These are phyloP conservation scores for Diorhabda elongata DNA, from an alignment of 1,140 invertebrate genomes.

Conservation along the genomic window DNA sequence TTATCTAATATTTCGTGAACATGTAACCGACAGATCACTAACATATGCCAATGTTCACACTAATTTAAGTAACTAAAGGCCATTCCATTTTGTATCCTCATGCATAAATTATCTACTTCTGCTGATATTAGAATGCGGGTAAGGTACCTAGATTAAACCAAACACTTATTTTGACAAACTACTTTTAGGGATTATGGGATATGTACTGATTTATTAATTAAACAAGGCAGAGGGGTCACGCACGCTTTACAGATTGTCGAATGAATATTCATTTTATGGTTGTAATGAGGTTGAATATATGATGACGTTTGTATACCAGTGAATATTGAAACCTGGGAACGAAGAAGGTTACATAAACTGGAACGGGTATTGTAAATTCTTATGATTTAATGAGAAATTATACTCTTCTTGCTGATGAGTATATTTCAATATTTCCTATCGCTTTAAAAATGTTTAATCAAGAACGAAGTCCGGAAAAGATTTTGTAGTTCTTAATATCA, in stretches of 20 bases:
- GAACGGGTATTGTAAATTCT: too few species aligned
- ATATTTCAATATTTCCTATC: too few species aligned
- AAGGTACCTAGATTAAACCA: neutral
- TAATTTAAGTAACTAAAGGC: neutral
- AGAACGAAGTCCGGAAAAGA: too few species aligned
- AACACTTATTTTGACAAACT: slow-evolving; percentile 1
- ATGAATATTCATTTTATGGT: slow-evolving; percentile 1
- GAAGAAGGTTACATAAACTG: too few species aligned
- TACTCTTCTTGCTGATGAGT: too few species aligned
- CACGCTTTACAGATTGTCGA: neutral
- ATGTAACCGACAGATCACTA: too few species aligned
- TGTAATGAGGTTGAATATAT: slow-evolving; percentile 2
- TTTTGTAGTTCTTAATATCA: too few species aligned
- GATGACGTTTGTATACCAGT: slow-evolving; percentile 2
- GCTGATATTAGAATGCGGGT: neutral
- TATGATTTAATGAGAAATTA: too few species aligned
- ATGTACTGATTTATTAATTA: slow-evolving; percentile 3
- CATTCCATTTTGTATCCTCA: neutral
- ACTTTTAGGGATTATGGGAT: neutral
- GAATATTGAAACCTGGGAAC: neutral
- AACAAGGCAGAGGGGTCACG: slow-evolving; percentile 1
- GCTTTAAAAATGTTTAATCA: too few species aligned
- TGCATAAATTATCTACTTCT: neutral
- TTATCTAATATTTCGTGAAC: too few species aligned
- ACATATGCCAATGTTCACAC: neutral